Percentiles rank a stretch among this genome's conserved stretches.
Conservation (phyloP, 1,140 invertebrate species). For the Arctopsyche grandis region DNA sequence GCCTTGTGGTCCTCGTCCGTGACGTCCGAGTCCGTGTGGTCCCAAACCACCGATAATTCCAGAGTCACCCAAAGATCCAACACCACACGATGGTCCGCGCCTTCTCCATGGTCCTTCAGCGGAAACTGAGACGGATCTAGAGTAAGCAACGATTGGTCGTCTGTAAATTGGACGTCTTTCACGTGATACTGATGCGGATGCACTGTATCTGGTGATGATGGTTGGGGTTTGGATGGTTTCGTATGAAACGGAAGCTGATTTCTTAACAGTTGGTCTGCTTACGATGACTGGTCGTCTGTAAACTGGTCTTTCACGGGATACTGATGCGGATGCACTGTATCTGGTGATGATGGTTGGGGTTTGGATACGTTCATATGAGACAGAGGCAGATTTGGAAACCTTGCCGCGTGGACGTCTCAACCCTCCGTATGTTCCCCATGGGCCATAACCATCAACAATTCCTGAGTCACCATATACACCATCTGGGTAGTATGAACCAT, state of each 20-base stretch:
- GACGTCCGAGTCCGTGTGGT: too few species aligned
- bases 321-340: neutral
- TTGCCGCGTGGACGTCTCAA: neutral
- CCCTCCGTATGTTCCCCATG: neutral
- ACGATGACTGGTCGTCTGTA: neutral
- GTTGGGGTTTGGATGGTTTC: conserved; percentile 18
- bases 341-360: conserved; percentile 6
- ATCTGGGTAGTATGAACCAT: too few species aligned
- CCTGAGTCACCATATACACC: neutral
- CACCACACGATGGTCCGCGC: too few species aligned
- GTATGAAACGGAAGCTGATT: neutral
- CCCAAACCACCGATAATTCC: too few species aligned
- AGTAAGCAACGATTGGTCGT: conserved; percentile 11
- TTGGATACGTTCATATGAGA: conserved; percentile 6
- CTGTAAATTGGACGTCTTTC: conserved; percentile 4
- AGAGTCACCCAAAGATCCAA: too few species aligned
- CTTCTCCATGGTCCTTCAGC: too few species aligned
- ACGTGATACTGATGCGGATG: conserved; percentile 14
- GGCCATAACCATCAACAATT: neutral
- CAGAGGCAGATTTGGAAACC: conserved; percentile 13
- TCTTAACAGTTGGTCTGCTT: neutral
- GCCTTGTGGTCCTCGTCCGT: too few species aligned
- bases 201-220: neutral
- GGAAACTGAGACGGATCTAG: conserved; percentile 16
- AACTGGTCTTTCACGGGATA: neutral